A percentile compares a stretch with the other conserved stretches of the same genome.
Evolutionary conservation across 2,888 invertebrate genomes (phyloP).

Genomic region (Campoplex nolae): DNA sequence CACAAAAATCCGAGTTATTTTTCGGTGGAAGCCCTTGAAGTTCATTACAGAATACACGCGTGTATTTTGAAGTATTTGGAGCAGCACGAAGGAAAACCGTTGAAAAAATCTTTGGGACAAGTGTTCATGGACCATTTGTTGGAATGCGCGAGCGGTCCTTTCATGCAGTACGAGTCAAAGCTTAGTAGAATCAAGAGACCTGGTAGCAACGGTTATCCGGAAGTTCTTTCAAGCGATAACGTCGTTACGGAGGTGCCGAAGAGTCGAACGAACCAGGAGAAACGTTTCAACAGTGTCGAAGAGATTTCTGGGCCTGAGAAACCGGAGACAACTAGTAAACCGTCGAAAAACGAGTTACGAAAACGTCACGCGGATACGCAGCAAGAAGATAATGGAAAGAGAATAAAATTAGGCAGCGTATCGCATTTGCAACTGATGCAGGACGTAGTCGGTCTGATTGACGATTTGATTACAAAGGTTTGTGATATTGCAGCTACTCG

Average conservation of each 20-base stretch:
- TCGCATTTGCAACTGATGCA: slow-evolving; percentile 82
- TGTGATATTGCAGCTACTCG: slow-evolving; percentile 76
- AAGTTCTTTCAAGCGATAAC: slow-evolving; percentile 64
- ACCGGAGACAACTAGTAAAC: slow-evolving; percentile 27
- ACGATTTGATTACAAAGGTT: slow-evolving; percentile 81
- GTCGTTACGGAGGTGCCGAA: slow-evolving; percentile 74
- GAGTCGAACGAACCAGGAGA: slow-evolving; percentile 70
- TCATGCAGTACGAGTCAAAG: slow-evolving; percentile 85
- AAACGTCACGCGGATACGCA: slow-evolving; percentile 74
- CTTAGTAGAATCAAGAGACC: slow-evolving; percentile 79
- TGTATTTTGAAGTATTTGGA: slow-evolving; percentile 95
- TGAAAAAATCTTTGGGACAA: slow-evolving; percentile 87
- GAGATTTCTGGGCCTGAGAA: slow-evolving; percentile 76
- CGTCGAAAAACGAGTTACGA: slow-evolving; percentile 73
- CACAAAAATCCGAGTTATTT: slow-evolving; percentile 93
- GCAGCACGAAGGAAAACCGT: slow-evolving; percentile 89
- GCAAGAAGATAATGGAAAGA: slow-evolving; percentile 74
- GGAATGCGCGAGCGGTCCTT: slow-evolving; percentile 85
- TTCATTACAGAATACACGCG: slow-evolving; percentile 94
- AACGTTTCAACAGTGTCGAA: slow-evolving; percentile 77
- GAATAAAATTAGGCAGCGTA: slow-evolving; percentile 78
- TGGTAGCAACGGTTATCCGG: slow-evolving; percentile 67
- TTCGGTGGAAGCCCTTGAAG: slow-evolving; percentile 95
- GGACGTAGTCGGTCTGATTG: slow-evolving; percentile 82
- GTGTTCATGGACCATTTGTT: slow-evolving; percentile 87